Evolutionary conservation across 2,888 invertebrate species (phyloP).

Genomic region (Leucophora obtusa): DNA sequence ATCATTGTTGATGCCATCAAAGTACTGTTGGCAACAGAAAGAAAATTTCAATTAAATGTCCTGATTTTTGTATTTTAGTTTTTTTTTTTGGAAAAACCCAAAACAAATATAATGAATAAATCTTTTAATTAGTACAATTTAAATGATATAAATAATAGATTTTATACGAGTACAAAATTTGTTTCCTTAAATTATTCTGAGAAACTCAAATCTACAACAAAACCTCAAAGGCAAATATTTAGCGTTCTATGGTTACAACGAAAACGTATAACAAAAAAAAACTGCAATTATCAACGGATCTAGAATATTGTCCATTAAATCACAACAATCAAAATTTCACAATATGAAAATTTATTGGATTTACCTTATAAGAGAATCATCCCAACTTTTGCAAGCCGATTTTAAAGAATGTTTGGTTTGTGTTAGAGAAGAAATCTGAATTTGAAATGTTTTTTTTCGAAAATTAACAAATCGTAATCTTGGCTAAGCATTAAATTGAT

Average conservation of each 20-base stretch:
- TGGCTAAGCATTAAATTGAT: too few relatives aligned
- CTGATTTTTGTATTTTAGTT: background rate
- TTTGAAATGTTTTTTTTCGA: too few relatives aligned
- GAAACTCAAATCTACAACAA: too few relatives aligned
- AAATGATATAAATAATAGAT: background rate
- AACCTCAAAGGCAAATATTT: background rate
- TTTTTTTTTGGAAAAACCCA: background rate
- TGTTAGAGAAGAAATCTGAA: too few relatives aligned
- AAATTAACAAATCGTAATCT: too few relatives aligned
- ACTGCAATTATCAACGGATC: background rate
- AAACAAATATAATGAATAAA: slow-evolving; percentile 4
- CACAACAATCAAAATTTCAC: background rate
- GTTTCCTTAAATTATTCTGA: too few relatives aligned
- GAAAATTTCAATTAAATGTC: background rate
- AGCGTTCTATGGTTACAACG: background rate
- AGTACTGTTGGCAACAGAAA: background rate
- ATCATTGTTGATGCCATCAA: slow-evolving; percentile 5
- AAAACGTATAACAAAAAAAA: background rate
- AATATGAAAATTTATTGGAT: background rate
- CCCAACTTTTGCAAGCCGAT: too few relatives aligned
- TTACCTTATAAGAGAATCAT: background rate
- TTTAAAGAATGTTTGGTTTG: too few relatives aligned
- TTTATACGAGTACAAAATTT: background rate
- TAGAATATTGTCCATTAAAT: slow-evolving; percentile 13
- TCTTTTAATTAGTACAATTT: slow-evolving; percentile 1